Base-by-base conservation (phyloP, 2,888 invertebrate species). In the Eucera pruinosa region DNA sequence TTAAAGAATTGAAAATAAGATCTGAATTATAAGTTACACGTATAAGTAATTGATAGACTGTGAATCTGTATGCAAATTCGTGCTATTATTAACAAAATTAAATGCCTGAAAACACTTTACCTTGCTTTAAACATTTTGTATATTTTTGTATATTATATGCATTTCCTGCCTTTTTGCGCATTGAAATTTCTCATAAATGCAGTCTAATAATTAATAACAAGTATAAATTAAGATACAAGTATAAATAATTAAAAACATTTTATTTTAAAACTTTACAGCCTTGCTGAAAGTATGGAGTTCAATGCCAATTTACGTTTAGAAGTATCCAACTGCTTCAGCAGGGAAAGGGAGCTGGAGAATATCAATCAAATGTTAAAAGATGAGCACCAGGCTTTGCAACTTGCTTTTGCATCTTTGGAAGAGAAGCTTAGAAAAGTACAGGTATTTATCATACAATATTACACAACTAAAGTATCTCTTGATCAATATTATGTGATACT, bases 321-420 rank as follows among this genome's bases (percentile, higher is more conserved):
- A 93, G 95, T 97, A 64, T 94, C 95, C 87, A 94, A 96, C 94
- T 94, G 96, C 84, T 94, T 95, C 89, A 94, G 94, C 73, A 96
- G 94, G 88, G 95, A 96, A 92, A 94, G 94, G 73, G 97, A 97
- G 90, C 92, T 97, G 61, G 96, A 97, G 93, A 95, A 95, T 81
- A 93, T 97, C 13, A 98, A 98, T 93, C 97, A 98, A 93, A 95
- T 97, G 84, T 92, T 99, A 69, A 95, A 96, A 88, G 99, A 99
- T 93, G 99, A 99, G 93, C 97, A 98, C 91, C 97, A 98, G 92
- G 98, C 98, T 0, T 93, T 98, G 76, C 98, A 98, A 90, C 94
- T 99, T 83, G 97, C 98, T 2, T 98, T 97, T 93, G 95, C 96
- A 69, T 95, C 97, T 9, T 94, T 98, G 54, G 98, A 99, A 93